These are phyloP conservation scores for Mormyrops boulengeri DNA, from an alignment of 2,797 vertebrate species.

Conservation along the genomic window DNA sequence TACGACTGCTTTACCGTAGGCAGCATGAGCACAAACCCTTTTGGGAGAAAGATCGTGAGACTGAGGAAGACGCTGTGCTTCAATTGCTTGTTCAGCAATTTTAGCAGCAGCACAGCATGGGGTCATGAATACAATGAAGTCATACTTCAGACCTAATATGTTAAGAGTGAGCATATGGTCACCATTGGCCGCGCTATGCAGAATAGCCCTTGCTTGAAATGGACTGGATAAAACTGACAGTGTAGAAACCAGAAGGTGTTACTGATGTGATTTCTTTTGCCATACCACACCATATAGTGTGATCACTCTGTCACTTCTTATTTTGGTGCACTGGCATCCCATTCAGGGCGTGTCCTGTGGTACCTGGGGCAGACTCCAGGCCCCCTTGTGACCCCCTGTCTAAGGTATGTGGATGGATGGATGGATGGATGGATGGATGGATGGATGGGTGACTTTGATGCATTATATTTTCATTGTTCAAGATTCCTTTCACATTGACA, in stretches of 20 bases:
- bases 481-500: neutral
- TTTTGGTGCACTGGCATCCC: neutral
- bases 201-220: conserved; percentile 1
- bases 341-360: neutral
- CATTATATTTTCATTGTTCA: neutral
- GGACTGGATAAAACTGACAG: neutral
- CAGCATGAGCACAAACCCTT: neutral
- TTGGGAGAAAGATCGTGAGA: neutral
- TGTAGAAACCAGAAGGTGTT: neutral
- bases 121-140: conserved; percentile 3
- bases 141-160: conserved; percentile 13
- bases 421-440: neutral
- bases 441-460: neutral
- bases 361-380: neutral
- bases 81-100: neutral
- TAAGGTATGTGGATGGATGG: neutral
- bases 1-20: neutral
- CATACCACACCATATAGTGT: neutral
- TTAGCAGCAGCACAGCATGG: neutral
- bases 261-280: neutral
- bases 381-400: neutral
- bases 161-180: conserved; percentile 12
- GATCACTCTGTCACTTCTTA: neutral
- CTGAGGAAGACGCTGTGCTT: neutral
- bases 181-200: neutral